Evolutionary conservation across 1,140 invertebrate genomes (phyloP).

Genomic region (Drosophila virilis): DNA sequence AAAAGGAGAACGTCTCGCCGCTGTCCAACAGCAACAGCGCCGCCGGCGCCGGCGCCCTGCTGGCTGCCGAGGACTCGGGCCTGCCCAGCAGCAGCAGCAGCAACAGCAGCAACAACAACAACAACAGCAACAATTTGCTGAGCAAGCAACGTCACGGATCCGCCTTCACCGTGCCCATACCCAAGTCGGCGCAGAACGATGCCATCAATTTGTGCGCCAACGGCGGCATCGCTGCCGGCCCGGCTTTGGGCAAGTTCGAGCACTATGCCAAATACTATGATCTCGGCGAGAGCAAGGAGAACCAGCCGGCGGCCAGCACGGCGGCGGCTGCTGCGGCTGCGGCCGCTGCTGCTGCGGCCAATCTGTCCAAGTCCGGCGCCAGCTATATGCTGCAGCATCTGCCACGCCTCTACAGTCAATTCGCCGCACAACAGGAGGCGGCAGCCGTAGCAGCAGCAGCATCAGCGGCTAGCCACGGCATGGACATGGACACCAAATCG

Average conservation of each 20-base stretch:
- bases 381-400: slow-evolving; percentile 86
- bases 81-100: background rate
- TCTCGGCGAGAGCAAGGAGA: slow-evolving; percentile 79
- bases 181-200: slow-evolving; percentile 71
- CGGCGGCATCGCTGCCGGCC: background rate
- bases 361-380: slow-evolving; percentile 83
- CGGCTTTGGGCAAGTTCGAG: slow-evolving; percentile 67
- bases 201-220: slow-evolving; percentile 63
- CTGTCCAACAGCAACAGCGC: slow-evolving; percentile 57
- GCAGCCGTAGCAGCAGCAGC: slow-evolving; percentile 38
- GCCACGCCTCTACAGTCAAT: slow-evolving; percentile 85
- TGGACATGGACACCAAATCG: slow-evolving; percentile 71
- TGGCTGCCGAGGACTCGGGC: slow-evolving; percentile 37
- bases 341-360: slow-evolving; percentile 62
- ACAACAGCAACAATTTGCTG: slow-evolving; percentile 54
- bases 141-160: slow-evolving; percentile 86
- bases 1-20: slow-evolving; percentile 85
- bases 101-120: slow-evolving; percentile 48
- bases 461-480: background rate
- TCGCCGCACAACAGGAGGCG: slow-evolving; percentile 70
- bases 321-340: slow-evolving; percentile 62
- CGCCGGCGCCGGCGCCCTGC: slow-evolving; percentile 4
- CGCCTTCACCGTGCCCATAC: slow-evolving; percentile 88
- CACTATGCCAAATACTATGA: slow-evolving; percentile 83
- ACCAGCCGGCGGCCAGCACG: slow-evolving; percentile 64